A percentile compares a stretch with the other conserved stretches of the same genome.
Evolutionary conservation across 2,888 invertebrate genomes (phyloP).

Genomic region (Silvanus unidentatus): DNA sequence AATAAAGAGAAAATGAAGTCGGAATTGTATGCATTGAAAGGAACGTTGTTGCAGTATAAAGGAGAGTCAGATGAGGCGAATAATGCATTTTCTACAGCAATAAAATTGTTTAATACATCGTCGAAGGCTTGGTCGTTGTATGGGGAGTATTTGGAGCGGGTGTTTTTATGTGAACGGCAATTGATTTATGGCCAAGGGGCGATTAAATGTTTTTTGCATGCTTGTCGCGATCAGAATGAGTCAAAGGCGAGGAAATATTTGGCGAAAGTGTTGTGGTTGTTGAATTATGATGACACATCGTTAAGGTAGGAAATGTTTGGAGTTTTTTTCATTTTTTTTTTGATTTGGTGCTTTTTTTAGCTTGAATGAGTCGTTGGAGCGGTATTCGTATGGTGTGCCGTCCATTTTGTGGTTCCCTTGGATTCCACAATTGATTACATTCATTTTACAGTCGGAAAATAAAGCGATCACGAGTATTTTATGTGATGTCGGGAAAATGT

Average conservation of each 20-base stretch:
- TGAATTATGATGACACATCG: conserved; percentile 88
- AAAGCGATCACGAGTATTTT: conserved; percentile 84
- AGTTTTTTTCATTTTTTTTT: background rate
- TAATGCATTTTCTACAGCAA: conserved; percentile 91
- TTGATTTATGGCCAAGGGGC: conserved; percentile 79
- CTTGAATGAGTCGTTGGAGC: conserved; percentile 83
- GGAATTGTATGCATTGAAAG: conserved; percentile 92
- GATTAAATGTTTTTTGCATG: conserved; percentile 90
- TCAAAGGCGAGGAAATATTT: conserved; percentile 91
- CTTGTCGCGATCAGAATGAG: conserved; percentile 92
- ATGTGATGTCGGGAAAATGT: conserved; percentile 86
- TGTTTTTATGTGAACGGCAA: conserved; percentile 78
- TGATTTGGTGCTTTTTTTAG: no score
- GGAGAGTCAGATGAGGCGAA: conserved; percentile 82
- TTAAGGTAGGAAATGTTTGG: conserved; percentile 34
- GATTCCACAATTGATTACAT: conserved; percentile 92
- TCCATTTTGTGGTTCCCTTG: conserved; percentile 95
- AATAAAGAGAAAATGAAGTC: conserved; percentile 76
- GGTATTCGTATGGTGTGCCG: conserved; percentile 88
- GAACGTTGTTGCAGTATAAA: conserved; percentile 79
- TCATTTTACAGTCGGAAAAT: conserved; percentile 86
- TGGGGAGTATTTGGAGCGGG: conserved; percentile 91
- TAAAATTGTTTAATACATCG: conserved; percentile 85
- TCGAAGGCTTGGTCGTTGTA: conserved; percentile 96
- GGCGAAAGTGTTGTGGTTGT: conserved; percentile 90